A percentile compares a stretch with the other conserved stretches of the same genome.
Conservation (phyloP, 2,888 invertebrate genomes). For the Chloromyia formosa region DNA sequence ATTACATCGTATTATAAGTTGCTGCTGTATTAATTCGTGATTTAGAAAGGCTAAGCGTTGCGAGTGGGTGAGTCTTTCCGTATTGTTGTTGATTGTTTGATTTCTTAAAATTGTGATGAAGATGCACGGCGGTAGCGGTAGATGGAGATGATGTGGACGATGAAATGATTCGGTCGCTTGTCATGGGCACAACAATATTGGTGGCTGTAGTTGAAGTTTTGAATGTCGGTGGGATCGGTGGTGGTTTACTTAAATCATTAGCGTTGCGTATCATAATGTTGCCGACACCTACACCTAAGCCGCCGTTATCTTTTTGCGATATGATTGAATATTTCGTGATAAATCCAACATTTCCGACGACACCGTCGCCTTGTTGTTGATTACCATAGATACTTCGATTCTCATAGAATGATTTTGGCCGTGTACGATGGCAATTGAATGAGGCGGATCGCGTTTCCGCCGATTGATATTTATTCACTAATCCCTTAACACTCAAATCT, state of each 20-base stretch:
- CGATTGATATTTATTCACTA: conserved; percentile 79
- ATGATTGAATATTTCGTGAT: conserved; percentile 17
- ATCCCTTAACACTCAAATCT: conserved; percentile 73
- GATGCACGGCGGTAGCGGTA: conserved; percentile 52
- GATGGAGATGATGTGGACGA: conserved; percentile 53
- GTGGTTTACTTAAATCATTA: conserved; percentile 60
- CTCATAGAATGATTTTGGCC: conserved; percentile 62
- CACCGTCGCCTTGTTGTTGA: conserved; percentile 52
- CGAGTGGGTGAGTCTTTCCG: conserved; percentile 91
- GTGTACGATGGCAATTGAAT: conserved; percentile 41
- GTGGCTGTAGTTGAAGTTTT: conserved; percentile 47
- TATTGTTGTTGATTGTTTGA: conserved; percentile 76
- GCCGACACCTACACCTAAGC: no score
- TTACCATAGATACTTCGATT: conserved; percentile 52
- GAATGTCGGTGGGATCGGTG: conserved; percentile 63
- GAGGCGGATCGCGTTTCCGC: conserved; percentile 57
- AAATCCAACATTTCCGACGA: conserved; percentile 59
- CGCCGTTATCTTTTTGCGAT: background rate
- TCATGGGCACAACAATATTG: conserved; percentile 46
- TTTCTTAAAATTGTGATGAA: conserved; percentile 63
- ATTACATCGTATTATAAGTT: conserved; percentile 86
- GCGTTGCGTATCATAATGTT: conserved; percentile 16
- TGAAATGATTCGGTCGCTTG: conserved; percentile 45
- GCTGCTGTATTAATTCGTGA: conserved; percentile 78
- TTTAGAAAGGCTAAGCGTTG: conserved; percentile 83